A percentile compares a stretch with the other conserved stretches of the same genome.
Evolutionary conservation across 2,888 invertebrate species (phyloP).

Genomic region (Temnothorax rugatulus): DNA sequence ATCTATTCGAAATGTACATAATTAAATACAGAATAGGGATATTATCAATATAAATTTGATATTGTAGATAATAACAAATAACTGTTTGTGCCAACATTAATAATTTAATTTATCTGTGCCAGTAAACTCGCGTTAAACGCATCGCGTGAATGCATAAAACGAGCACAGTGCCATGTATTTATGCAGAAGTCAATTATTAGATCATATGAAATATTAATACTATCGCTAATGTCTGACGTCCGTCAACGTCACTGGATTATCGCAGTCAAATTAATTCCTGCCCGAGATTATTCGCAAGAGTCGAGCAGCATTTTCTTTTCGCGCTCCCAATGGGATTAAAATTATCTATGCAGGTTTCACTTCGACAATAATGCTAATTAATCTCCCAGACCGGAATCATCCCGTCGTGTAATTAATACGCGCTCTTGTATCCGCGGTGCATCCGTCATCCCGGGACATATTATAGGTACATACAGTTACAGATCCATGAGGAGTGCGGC

Average conservation of each 20-base stretch:
- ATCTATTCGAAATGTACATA: not conserved
- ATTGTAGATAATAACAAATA: conserved; percentile 44
- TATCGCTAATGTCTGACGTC: conserved; percentile 15
- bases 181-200: conserved; percentile 29
- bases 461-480: conserved; percentile 6
- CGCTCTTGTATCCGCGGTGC: not conserved
- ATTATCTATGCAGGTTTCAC: not conserved
- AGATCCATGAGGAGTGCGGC: conserved; percentile 26
- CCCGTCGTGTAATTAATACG: conserved; percentile 26
- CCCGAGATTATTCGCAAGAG: conserved; percentile 20
- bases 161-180: conserved; percentile 20
- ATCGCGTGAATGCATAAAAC: conserved; percentile 26
- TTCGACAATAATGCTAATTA: conserved; percentile 40
- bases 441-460: not conserved
- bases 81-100: conserved; percentile 22
- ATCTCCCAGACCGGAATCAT: conserved; percentile 6
- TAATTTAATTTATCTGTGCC: conserved; percentile 31
- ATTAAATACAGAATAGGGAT: not conserved
- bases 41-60: conserved; percentile 44
- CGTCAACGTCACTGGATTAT: conserved; percentile 27
- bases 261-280: conserved; percentile 14
- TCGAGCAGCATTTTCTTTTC: not conserved
- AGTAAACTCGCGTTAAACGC: conserved; percentile 1
- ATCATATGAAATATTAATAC: conserved; percentile 36
- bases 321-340: not conserved